Evolutionary conservation across 2,888 invertebrate species (phyloP).

Genomic region (Ctenicera cuprea): DNA sequence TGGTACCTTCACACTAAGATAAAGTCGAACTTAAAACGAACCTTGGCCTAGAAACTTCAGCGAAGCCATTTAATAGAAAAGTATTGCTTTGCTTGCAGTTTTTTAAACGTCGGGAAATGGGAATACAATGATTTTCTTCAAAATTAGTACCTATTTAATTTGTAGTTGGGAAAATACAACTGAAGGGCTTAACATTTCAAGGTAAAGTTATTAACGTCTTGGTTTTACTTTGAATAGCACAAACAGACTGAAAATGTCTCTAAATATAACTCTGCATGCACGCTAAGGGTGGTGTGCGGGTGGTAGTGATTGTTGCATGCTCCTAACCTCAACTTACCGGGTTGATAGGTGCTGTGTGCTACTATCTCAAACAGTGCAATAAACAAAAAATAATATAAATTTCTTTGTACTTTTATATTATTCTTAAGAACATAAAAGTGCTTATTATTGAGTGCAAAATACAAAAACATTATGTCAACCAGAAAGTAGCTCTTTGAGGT

Average conservation of each 20-base stretch:
- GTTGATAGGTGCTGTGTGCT: constrained; percentile 48
- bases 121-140: too few species aligned
- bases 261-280: constrained; percentile 22
- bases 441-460: background rate
- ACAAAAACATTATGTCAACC: background rate
- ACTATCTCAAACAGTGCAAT: constrained; percentile 52
- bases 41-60: too few species aligned
- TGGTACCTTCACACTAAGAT: too few species aligned
- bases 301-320: constrained; percentile 22
- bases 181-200: background rate
- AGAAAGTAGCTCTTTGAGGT: background rate
- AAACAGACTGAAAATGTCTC: constrained; percentile 9
- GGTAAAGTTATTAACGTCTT: background rate
- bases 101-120: too few species aligned
- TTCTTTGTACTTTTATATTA: background rate
- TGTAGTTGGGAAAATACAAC: too few species aligned
- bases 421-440: background rate
- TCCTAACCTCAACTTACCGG: constrained; percentile 39
- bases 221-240: background rate
- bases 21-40: too few species aligned
- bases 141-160: too few species aligned
- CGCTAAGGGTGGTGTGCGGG: constrained; percentile 13
- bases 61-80: too few species aligned
- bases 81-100: too few species aligned
- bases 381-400: constrained; percentile 33